These are phyloP conservation scores for Drosophila formosana DNA, from an alignment of 2,888 invertebrate species.

Conservation along the genomic window DNA sequence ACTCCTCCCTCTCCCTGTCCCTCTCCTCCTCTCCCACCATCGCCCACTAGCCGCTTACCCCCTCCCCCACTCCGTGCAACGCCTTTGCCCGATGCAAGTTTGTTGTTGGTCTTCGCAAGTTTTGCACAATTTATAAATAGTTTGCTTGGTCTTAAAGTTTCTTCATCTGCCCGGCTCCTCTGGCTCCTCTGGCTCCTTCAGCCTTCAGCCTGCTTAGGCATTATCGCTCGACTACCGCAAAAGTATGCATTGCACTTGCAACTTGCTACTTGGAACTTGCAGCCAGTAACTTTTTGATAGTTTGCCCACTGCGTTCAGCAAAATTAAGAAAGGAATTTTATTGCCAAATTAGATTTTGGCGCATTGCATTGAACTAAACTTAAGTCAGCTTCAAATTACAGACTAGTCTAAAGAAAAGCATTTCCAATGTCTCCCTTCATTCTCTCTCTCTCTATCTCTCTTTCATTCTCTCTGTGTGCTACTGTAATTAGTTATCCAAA, in stretches of 20 bases:
- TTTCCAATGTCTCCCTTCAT: not conserved
- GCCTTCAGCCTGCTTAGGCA: constrained; percentile 37
- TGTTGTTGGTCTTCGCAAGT: constrained; percentile 62
- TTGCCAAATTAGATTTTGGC: constrained; percentile 77
- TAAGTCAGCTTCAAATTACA: constrained; percentile 28
- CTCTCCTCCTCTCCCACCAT: not conserved
- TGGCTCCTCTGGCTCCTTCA: not conserved
- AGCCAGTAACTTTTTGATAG: constrained; percentile 52
- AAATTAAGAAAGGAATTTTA: constrained; percentile 74
- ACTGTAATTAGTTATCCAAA: not conserved
- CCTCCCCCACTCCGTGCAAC: not conserved
- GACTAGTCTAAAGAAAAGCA: constrained; percentile 1
- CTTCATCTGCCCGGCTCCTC: constrained; percentile 30
- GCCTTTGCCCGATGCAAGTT: constrained; percentile 33
- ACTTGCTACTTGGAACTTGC: constrained; percentile 30
- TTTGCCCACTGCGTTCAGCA: constrained; percentile 34
- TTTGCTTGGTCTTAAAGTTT: constrained; percentile 77
- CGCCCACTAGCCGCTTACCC: not conserved
- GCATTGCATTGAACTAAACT: constrained; percentile 53
- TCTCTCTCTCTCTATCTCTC: not conserved
- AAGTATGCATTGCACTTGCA: constrained; percentile 52
- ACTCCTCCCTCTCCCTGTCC: not conserved
- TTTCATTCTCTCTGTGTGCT: not conserved
- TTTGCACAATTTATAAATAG: constrained; percentile 75
- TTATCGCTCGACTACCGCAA: constrained; percentile 71